phyloP scores from a whole-genome alignment of 2,797 vertebrate genomes.

The Heterohyrax brucei region DNA sequence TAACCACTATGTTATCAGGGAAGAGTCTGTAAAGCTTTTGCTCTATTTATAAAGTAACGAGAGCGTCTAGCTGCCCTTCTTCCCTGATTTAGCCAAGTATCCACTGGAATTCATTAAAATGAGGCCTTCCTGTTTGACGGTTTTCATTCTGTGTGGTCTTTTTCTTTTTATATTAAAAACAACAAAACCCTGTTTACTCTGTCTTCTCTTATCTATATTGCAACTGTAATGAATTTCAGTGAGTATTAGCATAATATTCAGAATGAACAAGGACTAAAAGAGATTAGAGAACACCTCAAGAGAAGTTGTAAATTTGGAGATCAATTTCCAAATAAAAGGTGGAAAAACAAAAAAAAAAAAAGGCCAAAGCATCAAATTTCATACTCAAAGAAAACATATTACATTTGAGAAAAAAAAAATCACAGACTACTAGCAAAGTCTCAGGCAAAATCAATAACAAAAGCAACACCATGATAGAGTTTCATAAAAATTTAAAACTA shows the following conservation, averaged over 20 bases:
- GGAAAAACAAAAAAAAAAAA: neutral
- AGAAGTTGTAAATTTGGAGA: slow-evolving; percentile 63
- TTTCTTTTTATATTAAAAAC: slow-evolving; percentile 38
- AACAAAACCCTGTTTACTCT: neutral
- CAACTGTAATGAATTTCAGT: neutral
- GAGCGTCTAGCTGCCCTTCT: neutral
- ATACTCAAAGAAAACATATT: slow-evolving; percentile 59
- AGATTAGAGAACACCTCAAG: slow-evolving; percentile 60
- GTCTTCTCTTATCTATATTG: neutral
- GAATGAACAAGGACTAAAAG: neutral
- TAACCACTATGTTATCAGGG: no score
- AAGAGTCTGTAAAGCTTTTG: neutral
- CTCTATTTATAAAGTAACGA: slow-evolving; percentile 7
- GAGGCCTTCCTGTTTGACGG: neutral
- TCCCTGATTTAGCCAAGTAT: neutral
- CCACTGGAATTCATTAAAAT: neutral
- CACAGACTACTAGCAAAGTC: neutral
- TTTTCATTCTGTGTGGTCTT: slow-evolving; percentile 22
- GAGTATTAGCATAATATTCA: neutral
- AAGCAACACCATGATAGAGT: slow-evolving; percentile 58
- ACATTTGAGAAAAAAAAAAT: slow-evolving; percentile 49
- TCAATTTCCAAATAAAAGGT: slow-evolving; percentile 58
- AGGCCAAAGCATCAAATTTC: slow-evolving; percentile 50
- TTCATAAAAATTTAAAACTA: slow-evolving; percentile 76
- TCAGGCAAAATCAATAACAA: slow-evolving; percentile 77